A percentile compares a stretch with the other conserved stretches of the same genome.
These are phyloP conservation scores for Halictus ligatus DNA, from an alignment of 2,888 invertebrate genomes.

Conservation along the genomic window DNA sequence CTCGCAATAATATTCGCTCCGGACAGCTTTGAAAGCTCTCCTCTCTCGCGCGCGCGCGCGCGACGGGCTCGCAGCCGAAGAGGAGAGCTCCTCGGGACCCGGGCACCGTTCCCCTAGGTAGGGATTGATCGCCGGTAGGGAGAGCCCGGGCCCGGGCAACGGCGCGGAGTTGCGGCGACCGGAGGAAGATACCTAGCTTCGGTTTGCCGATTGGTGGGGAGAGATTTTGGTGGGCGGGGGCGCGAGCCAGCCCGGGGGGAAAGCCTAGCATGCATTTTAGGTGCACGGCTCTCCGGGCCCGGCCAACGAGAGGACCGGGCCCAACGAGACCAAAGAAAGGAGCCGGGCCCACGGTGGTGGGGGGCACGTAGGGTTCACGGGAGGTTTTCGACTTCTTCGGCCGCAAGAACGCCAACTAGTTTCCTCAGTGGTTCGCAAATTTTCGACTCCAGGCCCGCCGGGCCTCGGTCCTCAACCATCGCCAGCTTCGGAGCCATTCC, in stretches of 20 bases:
- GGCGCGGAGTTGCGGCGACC: constrained; percentile 82
- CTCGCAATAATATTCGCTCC: constrained; percentile 11
- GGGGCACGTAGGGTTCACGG: constrained; percentile 84
- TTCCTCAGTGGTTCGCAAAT: constrained; percentile 83
- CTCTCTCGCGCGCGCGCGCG: background rate
- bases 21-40: constrained; percentile 24
- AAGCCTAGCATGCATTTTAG: constrained; percentile 83
- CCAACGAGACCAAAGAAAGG: constrained; percentile 76
- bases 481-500: background rate
- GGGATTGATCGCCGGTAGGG: constrained; percentile 62
- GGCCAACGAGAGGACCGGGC: constrained; percentile 70
- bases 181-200: constrained; percentile 83
- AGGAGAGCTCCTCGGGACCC: background rate
- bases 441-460: constrained; percentile 55
- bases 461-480: background rate
- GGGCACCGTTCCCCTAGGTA: constrained; percentile 45
- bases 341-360: constrained; percentile 73
- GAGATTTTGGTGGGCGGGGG: constrained; percentile 67
- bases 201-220: constrained; percentile 69
- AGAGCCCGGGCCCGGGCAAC: constrained; percentile 53
- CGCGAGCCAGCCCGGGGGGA: constrained; percentile 72
- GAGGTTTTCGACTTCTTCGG: constrained; percentile 84
- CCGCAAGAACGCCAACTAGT: constrained; percentile 81
- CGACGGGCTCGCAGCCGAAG: constrained; percentile 2
- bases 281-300: constrained; percentile 74